Conservation (phyloP, 30 jellyfish, hydroid and myxozoan genomes). For the Pseudorhiza aurosa region DNA sequence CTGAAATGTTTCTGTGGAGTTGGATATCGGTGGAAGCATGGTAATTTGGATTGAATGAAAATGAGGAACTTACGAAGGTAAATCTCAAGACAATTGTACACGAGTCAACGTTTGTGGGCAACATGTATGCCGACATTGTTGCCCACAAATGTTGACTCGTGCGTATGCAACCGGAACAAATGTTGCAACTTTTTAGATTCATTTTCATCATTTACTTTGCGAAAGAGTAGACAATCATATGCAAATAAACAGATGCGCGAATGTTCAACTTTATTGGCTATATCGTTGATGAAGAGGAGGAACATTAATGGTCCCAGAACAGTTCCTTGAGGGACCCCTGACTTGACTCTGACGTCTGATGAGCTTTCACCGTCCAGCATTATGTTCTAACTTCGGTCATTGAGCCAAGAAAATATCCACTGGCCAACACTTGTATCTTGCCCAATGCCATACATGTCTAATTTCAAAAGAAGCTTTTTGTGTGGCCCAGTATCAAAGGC, state of each 20-base stretch:
- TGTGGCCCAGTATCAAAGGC: conserved; percentile 51
- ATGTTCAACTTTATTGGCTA: conserved; percentile 21
- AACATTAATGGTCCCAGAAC: conserved; percentile 54
- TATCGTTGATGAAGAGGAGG: conserved; percentile 45
- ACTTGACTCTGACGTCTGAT: conserved; percentile 29
- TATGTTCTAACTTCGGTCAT: neutral
- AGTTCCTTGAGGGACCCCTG: conserved; percentile 69
- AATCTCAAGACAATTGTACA: no score
- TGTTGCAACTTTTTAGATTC: conserved; percentile 38
- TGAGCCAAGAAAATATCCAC: conserved; percentile 28
- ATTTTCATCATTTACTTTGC: conserved; percentile 44
- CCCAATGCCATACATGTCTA: conserved; percentile 30
- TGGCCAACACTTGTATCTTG: conserved; percentile 24
- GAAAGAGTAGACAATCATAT: conserved; percentile 49
- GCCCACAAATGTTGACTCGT: no score
- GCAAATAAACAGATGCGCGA: conserved; percentile 50
- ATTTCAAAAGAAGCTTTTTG: conserved; percentile 32
- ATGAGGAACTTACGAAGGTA: no score
- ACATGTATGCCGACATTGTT: no score
- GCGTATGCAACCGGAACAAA: no score
- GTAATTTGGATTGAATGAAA: no score
- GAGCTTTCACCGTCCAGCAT: conserved; percentile 28
- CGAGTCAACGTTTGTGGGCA: no score
- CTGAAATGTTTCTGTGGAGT: no score
- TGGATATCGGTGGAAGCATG: no score